Conservation (phyloP, 2,113 vertebrate genomes). For the Dicaeum eximium region DNA sequence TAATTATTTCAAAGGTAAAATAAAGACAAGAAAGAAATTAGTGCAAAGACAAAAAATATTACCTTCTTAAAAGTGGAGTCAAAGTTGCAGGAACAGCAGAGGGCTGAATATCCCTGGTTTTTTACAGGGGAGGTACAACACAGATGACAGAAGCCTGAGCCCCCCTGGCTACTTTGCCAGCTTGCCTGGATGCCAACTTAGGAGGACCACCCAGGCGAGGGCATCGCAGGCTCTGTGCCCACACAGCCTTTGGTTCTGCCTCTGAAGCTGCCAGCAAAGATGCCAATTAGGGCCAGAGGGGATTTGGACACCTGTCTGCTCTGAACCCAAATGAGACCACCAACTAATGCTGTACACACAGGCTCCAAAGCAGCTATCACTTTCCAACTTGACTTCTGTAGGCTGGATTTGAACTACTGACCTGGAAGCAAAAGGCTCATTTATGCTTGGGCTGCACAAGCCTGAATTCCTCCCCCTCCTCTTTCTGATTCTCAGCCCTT, state of each 20-base stretch:
- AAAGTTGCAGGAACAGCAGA: not conserved
- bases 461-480: not conserved
- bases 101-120: slow-evolving; percentile 3
- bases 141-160: not conserved
- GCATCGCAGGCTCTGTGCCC: not conserved
- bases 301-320: slow-evolving; percentile 33
- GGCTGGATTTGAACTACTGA: slow-evolving; percentile 32
- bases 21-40: not conserved
- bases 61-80: not conserved
- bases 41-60: not conserved
- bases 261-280: slow-evolving; percentile 31
- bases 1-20: not conserved
- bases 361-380: not conserved
- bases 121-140: not conserved
- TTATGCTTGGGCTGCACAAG: not conserved
- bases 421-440: slow-evolving; percentile 40
- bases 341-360: not conserved
- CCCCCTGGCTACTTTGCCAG: not conserved
- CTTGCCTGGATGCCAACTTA: not conserved
- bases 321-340: not conserved
- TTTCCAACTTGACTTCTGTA: not conserved
- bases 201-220: slow-evolving; percentile 31
- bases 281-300: not conserved
- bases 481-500: not conserved
- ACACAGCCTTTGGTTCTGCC: not conserved